Base-by-base conservation (phyloP, 2,888 invertebrate genomes). In the Ophion costatus region DNA sequence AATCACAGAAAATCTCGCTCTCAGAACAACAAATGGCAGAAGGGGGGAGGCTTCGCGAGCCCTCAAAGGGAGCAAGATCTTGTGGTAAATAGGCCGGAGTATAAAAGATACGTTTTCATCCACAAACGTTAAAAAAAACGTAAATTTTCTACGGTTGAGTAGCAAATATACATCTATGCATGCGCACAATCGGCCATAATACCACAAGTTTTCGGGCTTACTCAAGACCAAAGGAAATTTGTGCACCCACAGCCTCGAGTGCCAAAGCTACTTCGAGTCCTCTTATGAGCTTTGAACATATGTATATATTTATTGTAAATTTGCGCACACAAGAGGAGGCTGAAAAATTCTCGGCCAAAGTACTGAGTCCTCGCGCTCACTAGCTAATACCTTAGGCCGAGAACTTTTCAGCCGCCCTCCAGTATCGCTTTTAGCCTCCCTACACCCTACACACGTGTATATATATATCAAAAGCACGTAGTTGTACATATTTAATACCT, bases 61-160 rank as follows among this genome's bases (percentile, higher is more conserved):
- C 51, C 24, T 20, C 22, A 57, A 67, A 76, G 70, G 17, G 57
- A 63, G 63, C 10, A 63, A 20, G 66, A 74, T 67, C 42, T 67
- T 17, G 61, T 80, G 66, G 82, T 38, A 51, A 29, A 82, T 42
- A 69, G 75, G 17, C 61, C 7, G 24, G 38, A 69, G 51, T 67
- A 81, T 42, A 70, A 79, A 66, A 80, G 38, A 71, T 33, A 56
- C 51, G 61, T 73, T 71, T 80, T 33, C 51, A 51, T 51, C 51
- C 51, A 51, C 64, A 71, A 71, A 64, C 63, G 56, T 11, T 57
- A 51, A 22, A 57, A 70, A 57, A 70, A 57, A 64, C 6, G 64
- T n/a, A 64, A 73, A 33, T 70, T 59, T 51, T 14, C n/a, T 24
- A 22, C 20, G 22, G 29, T 79, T 51, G 17, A 78, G 14, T 10